Evolutionary conservation across 2,797 vertebrate genomes (phyloP).

Genomic region (Coccyzus lansbergi): DNA sequence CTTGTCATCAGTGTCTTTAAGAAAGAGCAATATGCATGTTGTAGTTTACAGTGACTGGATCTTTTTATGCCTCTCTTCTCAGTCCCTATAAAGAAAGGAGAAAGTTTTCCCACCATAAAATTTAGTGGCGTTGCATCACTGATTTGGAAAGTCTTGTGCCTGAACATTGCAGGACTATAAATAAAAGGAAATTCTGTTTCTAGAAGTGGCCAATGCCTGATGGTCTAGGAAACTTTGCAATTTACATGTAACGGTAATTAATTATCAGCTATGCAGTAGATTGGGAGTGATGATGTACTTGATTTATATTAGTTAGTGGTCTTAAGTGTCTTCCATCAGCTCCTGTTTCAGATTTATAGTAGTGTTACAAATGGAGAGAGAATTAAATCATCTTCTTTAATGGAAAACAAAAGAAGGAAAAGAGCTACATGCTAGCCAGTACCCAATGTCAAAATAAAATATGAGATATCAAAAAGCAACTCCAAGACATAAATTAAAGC

Average conservation of each 20-base stretch:
- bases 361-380: conserved; percentile 45
- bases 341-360: not conserved
- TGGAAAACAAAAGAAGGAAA: conserved; percentile 83
- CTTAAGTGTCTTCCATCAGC: not conserved
- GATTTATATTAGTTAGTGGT: not conserved
- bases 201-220: not conserved
- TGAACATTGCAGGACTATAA: not conserved
- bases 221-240: not conserved
- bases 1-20: not conserved
- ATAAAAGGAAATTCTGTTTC: not conserved
- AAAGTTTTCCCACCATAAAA: not conserved
- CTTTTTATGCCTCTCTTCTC: not conserved
- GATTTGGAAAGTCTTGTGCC: not conserved
- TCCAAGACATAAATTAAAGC: conserved; percentile 74
- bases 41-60: not conserved
- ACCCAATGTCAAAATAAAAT: conserved; percentile 74
- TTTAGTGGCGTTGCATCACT: not conserved
- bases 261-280: not conserved
- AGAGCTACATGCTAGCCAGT: conserved; percentile 71
- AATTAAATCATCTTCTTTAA: conserved; percentile 73
- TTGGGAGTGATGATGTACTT: not conserved
- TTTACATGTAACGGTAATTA: not conserved
- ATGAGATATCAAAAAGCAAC: conserved; percentile 61
- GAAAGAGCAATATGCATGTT: not conserved
- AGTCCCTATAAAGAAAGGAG: not conserved